Evolutionary conservation across 2,797 vertebrate species (phyloP).

Genomic region (Distichodus sexfasciatus): DNA sequence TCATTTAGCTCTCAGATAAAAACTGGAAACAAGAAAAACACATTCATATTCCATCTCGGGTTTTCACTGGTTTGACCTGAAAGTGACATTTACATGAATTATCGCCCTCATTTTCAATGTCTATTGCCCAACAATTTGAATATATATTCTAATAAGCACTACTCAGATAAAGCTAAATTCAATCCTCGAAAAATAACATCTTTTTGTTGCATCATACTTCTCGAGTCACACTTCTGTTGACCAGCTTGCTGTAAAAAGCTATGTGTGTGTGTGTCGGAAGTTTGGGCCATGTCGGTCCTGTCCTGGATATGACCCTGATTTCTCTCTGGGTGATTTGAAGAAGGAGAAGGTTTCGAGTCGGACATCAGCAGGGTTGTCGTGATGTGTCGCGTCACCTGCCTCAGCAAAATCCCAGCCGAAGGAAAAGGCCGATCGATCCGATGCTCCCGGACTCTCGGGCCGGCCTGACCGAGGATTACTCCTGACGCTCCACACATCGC

Average conservation of each 20-base stretch:
- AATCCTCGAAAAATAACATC: neutral
- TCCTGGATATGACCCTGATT: constrained; percentile 12
- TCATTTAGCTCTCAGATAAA: no score
- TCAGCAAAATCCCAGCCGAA: constrained; percentile 69
- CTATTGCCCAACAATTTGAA: neutral
- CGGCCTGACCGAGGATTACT: constrained; percentile 13
- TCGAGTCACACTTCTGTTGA: no score
- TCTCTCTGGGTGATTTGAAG: constrained; percentile 58
- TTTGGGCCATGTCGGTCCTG: constrained; percentile 38
- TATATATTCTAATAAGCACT: no score
- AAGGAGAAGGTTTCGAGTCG: constrained; percentile 64
- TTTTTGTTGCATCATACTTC: neutral
- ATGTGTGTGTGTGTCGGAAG: constrained; percentile 1
- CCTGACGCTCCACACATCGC: neutral
- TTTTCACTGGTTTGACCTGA: no score
- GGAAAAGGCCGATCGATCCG: constrained; percentile 68
- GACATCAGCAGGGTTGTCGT: constrained; percentile 66
- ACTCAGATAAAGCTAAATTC: no score
- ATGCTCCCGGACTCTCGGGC: neutral
- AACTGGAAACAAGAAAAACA: no score
- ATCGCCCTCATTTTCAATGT: neutral
- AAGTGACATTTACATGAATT: no score
- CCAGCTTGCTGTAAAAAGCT: no score
- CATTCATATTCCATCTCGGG: no score
- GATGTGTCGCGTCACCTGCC: constrained; percentile 68